Evolutionary conservation across 2,797 vertebrate species (phyloP).

Genomic region (Gila robusta): DNA sequence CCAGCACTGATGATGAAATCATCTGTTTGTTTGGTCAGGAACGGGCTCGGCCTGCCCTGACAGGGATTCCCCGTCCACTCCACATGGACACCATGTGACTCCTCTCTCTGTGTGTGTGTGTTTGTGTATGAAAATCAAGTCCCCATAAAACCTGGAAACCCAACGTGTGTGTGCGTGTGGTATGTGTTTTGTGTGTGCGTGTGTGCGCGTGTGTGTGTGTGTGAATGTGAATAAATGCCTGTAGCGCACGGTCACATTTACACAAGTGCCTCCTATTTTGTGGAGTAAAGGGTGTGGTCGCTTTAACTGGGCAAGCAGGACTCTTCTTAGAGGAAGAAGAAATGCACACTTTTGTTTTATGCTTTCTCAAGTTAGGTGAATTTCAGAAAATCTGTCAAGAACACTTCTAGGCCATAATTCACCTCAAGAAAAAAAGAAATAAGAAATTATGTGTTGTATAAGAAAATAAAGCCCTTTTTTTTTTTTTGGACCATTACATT

Average conservation of each 20-base stretch:
- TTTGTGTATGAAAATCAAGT: slow-evolving; percentile 10
- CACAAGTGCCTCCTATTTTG: slow-evolving; percentile 1
- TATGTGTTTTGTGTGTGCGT: slow-evolving; percentile 4
- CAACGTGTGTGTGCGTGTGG: not conserved
- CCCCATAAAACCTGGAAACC: not conserved
- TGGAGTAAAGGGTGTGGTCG: not conserved
- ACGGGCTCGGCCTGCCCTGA: slow-evolving; percentile 34
- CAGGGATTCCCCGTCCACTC: slow-evolving; percentile 52
- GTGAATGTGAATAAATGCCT: not conserved
- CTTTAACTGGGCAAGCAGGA: not conserved
- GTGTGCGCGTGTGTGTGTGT: not conserved
- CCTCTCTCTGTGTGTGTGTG: not conserved
- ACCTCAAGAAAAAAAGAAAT: not conserved
- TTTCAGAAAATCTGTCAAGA: not conserved
- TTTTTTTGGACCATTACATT: not conserved
- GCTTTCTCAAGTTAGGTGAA: not conserved
- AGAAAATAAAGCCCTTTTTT: not conserved
- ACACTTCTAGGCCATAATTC: not conserved
- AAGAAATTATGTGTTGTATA: not conserved
- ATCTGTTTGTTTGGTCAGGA: slow-evolving; percentile 51
- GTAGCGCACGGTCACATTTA: not conserved
- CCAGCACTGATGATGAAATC: slow-evolving; percentile 45
- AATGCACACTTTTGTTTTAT: not conserved
- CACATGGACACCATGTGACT: slow-evolving; percentile 31
- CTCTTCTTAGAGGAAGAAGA: not conserved